Conservation (phyloP, 2,888 invertebrate genomes). For the Unio delphinus region DNA sequence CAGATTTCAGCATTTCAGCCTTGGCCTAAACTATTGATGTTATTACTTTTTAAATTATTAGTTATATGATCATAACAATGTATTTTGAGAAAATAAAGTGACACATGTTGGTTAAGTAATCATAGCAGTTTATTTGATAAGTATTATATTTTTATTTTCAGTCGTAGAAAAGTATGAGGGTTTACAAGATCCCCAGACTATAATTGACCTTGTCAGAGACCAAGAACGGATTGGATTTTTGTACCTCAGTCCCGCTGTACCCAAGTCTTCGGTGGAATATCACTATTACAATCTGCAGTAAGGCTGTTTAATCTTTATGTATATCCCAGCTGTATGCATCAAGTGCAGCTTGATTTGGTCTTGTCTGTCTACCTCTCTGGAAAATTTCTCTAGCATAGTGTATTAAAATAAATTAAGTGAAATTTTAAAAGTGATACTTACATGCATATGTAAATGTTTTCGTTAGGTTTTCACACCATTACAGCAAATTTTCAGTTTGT, state of each 20-base stretch:
- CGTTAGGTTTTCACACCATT: too few relatives aligned
- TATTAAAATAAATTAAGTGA: too few relatives aligned
- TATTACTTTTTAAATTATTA: neutral
- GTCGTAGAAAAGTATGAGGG: conserved; percentile 59
- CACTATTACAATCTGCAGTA: conserved; percentile 72
- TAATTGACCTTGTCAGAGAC: conserved; percentile 60
- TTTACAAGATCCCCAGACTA: conserved; percentile 58
- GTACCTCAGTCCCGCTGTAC: conserved; percentile 78
- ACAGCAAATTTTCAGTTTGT: too few relatives aligned
- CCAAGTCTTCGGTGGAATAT: conserved; percentile 70
- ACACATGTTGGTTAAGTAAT: neutral
- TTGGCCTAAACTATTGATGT: neutral
- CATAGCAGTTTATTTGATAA: neutral
- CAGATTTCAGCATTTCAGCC: too few relatives aligned
- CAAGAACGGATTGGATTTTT: conserved; percentile 75
- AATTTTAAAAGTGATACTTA: too few relatives aligned
- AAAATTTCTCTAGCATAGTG: too few relatives aligned
- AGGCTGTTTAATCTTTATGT: conserved; percentile 19
- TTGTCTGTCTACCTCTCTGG: neutral
- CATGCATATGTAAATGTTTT: too few relatives aligned
- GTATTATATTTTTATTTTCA: conserved; percentile 30
- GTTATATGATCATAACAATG: neutral
- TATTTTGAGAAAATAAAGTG: neutral
- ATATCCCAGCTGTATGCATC: neutral
- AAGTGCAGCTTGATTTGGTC: neutral